Conservation (phyloP, 2,888 invertebrate species). For the Oegoconia quadripuncta region DNA sequence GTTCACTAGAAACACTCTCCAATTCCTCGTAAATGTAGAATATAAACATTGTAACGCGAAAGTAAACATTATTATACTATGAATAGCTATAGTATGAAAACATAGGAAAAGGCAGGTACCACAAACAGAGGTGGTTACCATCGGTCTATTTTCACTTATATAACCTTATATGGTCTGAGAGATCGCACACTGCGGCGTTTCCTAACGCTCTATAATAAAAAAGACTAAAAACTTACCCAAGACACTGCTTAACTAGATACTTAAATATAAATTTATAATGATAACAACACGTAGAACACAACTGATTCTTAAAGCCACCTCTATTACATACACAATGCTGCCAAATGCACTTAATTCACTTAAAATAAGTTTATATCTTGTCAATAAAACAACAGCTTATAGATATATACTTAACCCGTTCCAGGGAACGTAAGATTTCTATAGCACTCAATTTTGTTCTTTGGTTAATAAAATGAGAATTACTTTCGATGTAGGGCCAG, state of each 20-base stretch:
- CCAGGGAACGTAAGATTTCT: constrained; percentile 20
- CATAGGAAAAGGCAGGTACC: constrained; percentile 4
- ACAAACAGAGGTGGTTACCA: neutral
- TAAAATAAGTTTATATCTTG: constrained; percentile 4
- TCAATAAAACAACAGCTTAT: constrained; percentile 7
- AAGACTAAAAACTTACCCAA: neutral
- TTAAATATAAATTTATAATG: neutral
- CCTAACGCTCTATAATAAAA: neutral
- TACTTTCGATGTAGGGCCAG: constrained; percentile 17
- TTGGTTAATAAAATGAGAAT: constrained; percentile 47
- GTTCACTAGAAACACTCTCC: constrained; percentile 32
- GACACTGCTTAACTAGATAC: neutral
- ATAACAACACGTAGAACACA: constrained; percentile 39
- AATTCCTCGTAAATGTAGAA: constrained; percentile 16
- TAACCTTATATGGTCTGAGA: neutral
- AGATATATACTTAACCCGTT: constrained; percentile 11
- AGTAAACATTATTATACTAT: constrained; percentile 11
- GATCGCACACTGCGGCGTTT: constrained; percentile 4
- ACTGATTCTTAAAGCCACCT: constrained; percentile 33
- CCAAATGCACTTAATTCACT: constrained; percentile 6
- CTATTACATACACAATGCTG: constrained; percentile 1
- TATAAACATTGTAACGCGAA: constrained; percentile 5
- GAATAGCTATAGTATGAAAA: constrained; percentile 7
- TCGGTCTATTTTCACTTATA: neutral
- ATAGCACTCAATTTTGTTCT: constrained; percentile 46